phyloP scores from a whole-genome alignment of 2,113 vertebrate species.

The Donacobius atricapilla region DNA sequence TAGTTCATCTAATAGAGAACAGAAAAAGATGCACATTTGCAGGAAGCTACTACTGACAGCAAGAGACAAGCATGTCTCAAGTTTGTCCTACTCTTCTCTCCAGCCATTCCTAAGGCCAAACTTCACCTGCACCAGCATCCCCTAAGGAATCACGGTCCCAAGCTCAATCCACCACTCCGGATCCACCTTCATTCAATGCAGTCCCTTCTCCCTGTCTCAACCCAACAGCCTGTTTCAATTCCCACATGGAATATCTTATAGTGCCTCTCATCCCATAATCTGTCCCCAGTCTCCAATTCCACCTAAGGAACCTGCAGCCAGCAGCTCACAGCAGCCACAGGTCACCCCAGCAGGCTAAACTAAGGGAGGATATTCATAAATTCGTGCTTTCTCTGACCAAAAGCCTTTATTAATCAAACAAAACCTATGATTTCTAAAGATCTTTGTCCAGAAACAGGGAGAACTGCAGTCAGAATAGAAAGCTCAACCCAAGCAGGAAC shows the following conservation, averaged over 20 bases:
- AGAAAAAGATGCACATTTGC: neutral
- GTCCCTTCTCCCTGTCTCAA: neutral
- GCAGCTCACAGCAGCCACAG: neutral
- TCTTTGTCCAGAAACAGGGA: neutral
- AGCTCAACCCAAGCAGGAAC: fast-evolving
- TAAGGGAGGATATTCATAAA: neutral
- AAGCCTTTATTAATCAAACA: neutral
- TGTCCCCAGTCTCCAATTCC: no score
- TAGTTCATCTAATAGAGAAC: neutral
- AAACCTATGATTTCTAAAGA: neutral
- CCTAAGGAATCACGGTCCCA: neutral
- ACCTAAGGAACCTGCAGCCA: neutral
- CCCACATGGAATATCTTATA: neutral
- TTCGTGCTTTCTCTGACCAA: neutral
- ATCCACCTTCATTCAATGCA: fast-evolving
- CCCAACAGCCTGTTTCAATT: neutral
- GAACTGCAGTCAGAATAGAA: neutral
- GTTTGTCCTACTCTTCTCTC: neutral
- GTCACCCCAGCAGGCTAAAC: neutral
- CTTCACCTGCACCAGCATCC: neutral
- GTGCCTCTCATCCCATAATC: neutral
- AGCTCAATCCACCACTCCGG: neutral
- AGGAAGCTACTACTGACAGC: neutral
- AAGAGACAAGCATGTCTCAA: neutral
- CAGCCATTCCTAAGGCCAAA: fast-evolving